These are phyloP conservation scores for Porites evermanni DNA, from an alignment of 92 coral and sea anemone genomes.

Conservation along the genomic window DNA sequence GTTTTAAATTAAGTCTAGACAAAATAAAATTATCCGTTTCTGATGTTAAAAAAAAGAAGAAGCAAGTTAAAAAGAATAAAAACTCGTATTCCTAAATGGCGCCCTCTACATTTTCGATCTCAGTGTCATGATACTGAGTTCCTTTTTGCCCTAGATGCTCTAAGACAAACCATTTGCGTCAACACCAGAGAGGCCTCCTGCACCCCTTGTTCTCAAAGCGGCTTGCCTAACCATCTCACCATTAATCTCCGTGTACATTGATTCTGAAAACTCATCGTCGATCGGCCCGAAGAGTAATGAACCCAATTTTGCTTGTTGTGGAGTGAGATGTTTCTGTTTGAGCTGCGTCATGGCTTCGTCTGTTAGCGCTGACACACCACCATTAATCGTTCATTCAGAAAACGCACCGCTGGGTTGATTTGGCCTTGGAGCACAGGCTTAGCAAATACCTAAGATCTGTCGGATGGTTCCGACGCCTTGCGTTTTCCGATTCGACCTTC, in stretches of 20 bases:
- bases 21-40: no score
- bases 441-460: conserved; percentile 5
- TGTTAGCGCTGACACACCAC: not conserved
- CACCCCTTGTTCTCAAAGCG: conserved; percentile 57
- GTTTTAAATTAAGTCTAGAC: no score
- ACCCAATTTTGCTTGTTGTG: conserved; percentile 43
- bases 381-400: not conserved
- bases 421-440: conserved; percentile 1
- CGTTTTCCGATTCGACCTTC: conserved; percentile 21
- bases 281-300: conserved; percentile 60
- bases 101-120: no score
- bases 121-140: no score
- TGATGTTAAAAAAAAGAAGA: no score
- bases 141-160: no score
- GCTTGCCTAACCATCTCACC: conserved; percentile 62
- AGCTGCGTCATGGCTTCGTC: conserved; percentile 51
- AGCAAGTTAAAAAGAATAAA: no score
- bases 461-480: conserved; percentile 15
- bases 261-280: conserved; percentile 29
- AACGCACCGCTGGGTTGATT: conserved; percentile 27
- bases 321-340: conserved; percentile 39
- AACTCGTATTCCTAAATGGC: no score
- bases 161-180: conserved; percentile 2
- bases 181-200: conserved; percentile 54
- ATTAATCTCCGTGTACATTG: not conserved